phyloP scores from a whole-genome alignment of 1,140 invertebrate species.

The Branchinecta lindahli region DNA sequence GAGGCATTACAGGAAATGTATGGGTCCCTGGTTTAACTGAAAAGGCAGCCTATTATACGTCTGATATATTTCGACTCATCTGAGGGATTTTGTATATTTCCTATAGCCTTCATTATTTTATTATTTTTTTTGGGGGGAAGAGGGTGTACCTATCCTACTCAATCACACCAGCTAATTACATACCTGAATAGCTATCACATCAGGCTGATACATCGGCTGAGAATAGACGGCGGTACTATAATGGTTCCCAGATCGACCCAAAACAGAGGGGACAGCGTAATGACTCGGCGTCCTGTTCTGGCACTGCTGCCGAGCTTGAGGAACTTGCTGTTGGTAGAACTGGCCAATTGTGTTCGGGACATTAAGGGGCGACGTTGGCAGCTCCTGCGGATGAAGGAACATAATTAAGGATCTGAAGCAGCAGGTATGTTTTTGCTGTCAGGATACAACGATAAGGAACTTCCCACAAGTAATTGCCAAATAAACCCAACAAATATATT shows the following conservation, averaged over 20 bases:
- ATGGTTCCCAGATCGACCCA: constrained; percentile 19
- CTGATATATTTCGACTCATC: no score
- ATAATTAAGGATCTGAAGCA: background rate
- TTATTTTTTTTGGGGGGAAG: no score
- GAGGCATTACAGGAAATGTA: no score
- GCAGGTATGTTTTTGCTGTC: no score
- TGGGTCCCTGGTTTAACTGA: no score
- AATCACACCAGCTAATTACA: constrained; percentile 16
- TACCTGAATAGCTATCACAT: constrained; percentile 54
- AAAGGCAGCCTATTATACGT: no score
- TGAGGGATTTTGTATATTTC: no score
- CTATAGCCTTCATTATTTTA: no score
- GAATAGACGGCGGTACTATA: constrained; percentile 30
- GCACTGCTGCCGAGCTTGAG: background rate
- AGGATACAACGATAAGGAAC: no score
- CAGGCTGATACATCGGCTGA: constrained; percentile 38
- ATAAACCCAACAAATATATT: no score
- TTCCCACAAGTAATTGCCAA: no score
- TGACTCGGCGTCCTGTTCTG: constrained; percentile 7
- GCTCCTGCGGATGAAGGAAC: background rate
- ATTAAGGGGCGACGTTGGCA: background rate
- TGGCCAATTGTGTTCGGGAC: constrained; percentile 11
- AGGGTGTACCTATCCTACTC: no score
- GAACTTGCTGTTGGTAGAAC: background rate
- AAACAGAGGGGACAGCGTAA: constrained; percentile 12